phyloP scores from a whole-genome alignment of 2,113 vertebrate species.

The Protobothrops mucrosquamatus region DNA sequence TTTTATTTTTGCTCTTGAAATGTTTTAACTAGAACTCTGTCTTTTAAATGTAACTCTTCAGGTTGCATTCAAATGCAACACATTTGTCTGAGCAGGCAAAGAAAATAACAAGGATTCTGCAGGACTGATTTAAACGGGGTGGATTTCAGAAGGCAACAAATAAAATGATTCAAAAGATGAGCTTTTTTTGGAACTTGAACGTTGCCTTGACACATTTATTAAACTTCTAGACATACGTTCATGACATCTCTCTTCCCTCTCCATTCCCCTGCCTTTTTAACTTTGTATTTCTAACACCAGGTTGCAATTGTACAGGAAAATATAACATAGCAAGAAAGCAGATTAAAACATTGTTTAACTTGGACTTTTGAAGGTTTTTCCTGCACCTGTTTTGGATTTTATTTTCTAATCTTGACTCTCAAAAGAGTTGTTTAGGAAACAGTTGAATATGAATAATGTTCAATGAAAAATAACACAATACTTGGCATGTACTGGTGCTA shows the following conservation, averaged over 20 bases:
- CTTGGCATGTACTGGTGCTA: background rate
- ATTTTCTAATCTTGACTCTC: background rate
- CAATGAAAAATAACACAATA: background rate
- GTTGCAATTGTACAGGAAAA: background rate
- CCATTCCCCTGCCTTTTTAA: background rate
- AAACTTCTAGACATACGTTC: background rate
- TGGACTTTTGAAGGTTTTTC: conserved; percentile 20
- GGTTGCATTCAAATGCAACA: background rate
- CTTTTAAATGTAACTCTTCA: background rate
- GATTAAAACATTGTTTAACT: conserved; percentile 6
- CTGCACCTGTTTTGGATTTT: conserved; percentile 16
- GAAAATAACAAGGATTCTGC: conserved; percentile 38
- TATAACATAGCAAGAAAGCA: background rate
- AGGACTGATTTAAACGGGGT: rapidly evolving
- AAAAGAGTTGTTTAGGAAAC: conserved; percentile 1
- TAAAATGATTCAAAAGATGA: background rate
- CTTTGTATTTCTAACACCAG: conserved; percentile 4
- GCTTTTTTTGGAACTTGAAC: background rate
- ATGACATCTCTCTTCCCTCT: background rate
- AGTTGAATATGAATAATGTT: background rate
- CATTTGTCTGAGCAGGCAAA: background rate
- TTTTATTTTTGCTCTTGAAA: background rate
- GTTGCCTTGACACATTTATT: background rate
- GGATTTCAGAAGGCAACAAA: conserved; percentile 31
- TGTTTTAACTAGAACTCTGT: background rate